phyloP scores from a whole-genome alignment of 2,888 invertebrate species.

The Nemotelus nigrinus region DNA sequence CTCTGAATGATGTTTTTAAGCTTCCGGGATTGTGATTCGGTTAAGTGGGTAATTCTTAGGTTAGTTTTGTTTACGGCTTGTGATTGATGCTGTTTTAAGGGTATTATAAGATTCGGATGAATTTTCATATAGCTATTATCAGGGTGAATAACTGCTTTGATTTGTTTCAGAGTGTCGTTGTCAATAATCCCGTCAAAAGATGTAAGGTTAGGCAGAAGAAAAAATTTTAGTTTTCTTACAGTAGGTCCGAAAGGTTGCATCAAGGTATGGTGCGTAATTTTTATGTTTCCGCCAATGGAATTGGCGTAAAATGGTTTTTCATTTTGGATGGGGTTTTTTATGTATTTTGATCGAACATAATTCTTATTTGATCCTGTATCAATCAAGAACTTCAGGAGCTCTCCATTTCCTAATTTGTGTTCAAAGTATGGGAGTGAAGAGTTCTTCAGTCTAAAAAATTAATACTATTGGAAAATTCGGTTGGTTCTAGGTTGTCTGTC shows the following conservation, averaged over 20 bases:
- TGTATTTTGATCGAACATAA: not conserved
- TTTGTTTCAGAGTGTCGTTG: conserved; percentile 1
- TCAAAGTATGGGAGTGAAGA: too few relatives aligned
- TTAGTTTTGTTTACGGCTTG: not conserved
- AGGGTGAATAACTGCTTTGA: not conserved
- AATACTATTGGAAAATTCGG: not conserved
- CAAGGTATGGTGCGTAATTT: not conserved
- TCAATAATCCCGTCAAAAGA: not conserved
- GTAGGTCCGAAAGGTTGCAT: not conserved
- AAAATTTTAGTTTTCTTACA: not conserved
- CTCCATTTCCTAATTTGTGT: too few relatives aligned
- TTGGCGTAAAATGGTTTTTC: not conserved
- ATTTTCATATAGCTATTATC: not conserved
- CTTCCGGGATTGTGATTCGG: not conserved
- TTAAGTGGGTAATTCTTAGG: conserved; percentile 1
- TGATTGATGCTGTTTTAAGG: not conserved
- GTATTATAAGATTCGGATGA: not conserved
- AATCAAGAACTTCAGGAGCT: too few relatives aligned
- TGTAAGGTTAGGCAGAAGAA: not conserved
- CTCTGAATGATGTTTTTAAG: conserved; percentile 2
- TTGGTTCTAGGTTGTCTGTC: not conserved
- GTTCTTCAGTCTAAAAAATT: not conserved
- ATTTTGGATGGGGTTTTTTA: too few relatives aligned
- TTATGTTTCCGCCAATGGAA: not conserved
- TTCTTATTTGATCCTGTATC: too few relatives aligned